Evolutionary conservation across 2,888 invertebrate species (phyloP), one percentile per base, ranked within the genome.

Genomic region (Platycheirus albimanus): DNA sequence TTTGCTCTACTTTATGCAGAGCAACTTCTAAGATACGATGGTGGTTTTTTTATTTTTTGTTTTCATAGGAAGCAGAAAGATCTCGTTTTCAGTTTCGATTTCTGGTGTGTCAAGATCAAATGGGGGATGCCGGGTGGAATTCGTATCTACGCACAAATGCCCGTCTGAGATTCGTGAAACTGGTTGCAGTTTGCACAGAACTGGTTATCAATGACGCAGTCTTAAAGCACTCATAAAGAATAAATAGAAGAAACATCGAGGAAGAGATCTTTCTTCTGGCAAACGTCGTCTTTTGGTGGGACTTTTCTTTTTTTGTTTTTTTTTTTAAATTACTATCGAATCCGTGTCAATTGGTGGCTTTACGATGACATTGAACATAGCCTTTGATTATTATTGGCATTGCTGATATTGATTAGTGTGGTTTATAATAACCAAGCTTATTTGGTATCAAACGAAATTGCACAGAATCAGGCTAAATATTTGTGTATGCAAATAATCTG

Each of bases 81-180:
- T 83, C 78, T 78, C 8, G 56, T 72, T 78, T 83, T 83, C 83
- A 74, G 64, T 83, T 83, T 83, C 83, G 58, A 83, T 83, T 83
- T 83, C 78, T 83, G 78, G 56, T 77, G 56, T 77, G 64, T 58
- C 58, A 69, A 74, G 63, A 74, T 72, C 58, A 64, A 69, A 72
- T 78, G 83, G 52, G 64, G 63, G 78, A 72, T 81, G 67, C 43
- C 80, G 69, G 74, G 51, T 63, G 45, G 63, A 64, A 64, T 77
- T 38, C 11, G 20, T 58, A n/a, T n/a, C n/a, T n/a, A 69, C 64
- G 78, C 83, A 69, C 77, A 64, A 52, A 47, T 45, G 52, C 24
- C 43, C 20, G 76, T 80, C 80, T 76, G 80, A 30, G 7, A 52
- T 24, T 24, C 56, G 58, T 11, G 11, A 52, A 76, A 76, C 76